A percentile compares a stretch with the other conserved stretches of the same genome.
Evolutionary conservation across 53 echinoderm and acorn worm genomes (phyloP).

Genomic region (Hippasteria phrygiana): DNA sequence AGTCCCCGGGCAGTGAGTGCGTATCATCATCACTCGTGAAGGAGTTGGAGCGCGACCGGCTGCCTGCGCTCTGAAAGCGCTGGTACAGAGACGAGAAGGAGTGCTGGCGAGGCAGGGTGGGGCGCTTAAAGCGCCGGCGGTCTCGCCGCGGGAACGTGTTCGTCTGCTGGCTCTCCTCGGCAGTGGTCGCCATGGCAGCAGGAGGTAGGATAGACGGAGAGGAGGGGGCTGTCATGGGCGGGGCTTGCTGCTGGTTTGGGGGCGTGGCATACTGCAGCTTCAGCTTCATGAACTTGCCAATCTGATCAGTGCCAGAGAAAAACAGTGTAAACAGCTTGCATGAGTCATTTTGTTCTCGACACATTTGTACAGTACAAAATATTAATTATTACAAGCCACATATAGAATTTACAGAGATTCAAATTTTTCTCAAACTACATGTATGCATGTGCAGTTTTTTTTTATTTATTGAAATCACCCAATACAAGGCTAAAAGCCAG

Average conservation of each 20-base stretch:
- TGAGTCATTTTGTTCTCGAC: too few species aligned
- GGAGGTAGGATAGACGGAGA: constrained; percentile 49
- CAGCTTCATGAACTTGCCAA: constrained; percentile 95
- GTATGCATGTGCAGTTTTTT: too few species aligned
- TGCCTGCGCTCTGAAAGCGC: constrained; percentile 54
- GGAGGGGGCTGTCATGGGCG: constrained; percentile 36
- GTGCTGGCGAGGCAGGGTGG: constrained; percentile 46
- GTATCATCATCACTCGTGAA: constrained; percentile 58
- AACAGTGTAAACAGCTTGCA: too few species aligned
- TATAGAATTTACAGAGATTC: too few species aligned
- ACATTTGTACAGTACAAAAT: too few species aligned
- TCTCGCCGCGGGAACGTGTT: constrained; percentile 55
- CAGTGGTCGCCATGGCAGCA: constrained; percentile 26
- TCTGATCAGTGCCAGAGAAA: constrained; percentile 58
- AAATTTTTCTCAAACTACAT: too few species aligned
- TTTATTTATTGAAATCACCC: too few species aligned
- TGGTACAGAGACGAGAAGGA: constrained; percentile 53
- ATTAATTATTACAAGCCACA: too few species aligned
- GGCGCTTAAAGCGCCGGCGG: constrained; percentile 52
- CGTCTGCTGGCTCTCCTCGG: constrained; percentile 33
- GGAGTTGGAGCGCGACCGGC: constrained; percentile 51
- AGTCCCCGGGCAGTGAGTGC: constrained; percentile 36
- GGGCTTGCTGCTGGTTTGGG: constrained; percentile 45
- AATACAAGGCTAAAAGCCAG: too few species aligned
- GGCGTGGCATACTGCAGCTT: constrained; percentile 89